phyloP scores from a whole-genome alignment of 2,797 vertebrate species.

The Glyptemys insculpta region DNA sequence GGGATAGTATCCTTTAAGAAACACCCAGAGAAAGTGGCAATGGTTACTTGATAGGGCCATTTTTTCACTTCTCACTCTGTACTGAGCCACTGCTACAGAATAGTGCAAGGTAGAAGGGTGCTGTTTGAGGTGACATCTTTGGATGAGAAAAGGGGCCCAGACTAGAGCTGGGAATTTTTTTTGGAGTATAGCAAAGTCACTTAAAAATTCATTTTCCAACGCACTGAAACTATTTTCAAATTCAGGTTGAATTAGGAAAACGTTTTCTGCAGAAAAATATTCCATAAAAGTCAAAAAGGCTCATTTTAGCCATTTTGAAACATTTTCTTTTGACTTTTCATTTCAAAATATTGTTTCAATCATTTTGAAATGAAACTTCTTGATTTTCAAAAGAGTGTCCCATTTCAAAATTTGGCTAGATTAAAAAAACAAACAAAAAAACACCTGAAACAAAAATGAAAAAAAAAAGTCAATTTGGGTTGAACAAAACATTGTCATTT shows the following conservation, averaged over 20 bases:
- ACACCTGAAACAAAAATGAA: background rate
- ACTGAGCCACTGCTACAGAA: background rate
- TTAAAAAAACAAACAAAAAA: background rate
- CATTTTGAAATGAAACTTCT: background rate
- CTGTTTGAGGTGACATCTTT: background rate
- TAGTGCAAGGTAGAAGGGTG: fast-evolving
- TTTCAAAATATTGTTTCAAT: background rate
- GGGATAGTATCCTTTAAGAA: background rate
- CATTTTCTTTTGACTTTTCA: background rate
- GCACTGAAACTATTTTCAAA: background rate
- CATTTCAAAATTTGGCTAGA: background rate
- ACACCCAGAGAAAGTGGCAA: background rate
- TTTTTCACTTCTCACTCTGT: background rate
- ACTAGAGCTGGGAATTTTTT: background rate
- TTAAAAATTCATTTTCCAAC: background rate
- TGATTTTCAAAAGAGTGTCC: background rate
- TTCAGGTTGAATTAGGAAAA: background rate
- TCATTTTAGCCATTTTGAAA: background rate
- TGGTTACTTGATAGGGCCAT: background rate
- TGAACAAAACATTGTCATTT: background rate
- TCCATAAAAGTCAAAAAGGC: background rate
- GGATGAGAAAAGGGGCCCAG: too few relatives aligned
- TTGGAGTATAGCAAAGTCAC: background rate
- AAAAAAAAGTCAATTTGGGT: background rate
- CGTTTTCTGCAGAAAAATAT: background rate